Conservation (phyloP, 1,140 invertebrate species). For the Procambarus clarkii region DNA sequence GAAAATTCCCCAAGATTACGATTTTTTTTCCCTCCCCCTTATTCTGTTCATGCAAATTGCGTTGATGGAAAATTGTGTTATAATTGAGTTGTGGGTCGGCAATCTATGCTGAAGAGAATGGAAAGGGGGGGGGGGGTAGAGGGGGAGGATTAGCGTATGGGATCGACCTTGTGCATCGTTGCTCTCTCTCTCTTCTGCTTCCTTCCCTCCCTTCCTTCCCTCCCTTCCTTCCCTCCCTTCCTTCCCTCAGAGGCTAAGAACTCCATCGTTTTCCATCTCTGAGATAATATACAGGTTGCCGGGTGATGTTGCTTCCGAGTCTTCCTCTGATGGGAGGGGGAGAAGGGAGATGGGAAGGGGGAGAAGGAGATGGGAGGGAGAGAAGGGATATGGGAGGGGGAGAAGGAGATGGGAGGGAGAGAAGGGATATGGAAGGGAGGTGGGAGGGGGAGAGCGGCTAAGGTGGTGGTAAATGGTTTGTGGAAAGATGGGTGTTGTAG, state of each 20-base stretch:
- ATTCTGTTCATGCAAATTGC: not conserved
- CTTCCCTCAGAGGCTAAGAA: not conserved
- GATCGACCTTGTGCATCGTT: too few relatives aligned
- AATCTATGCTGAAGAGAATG: not conserved
- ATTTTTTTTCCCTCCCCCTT: not conserved
- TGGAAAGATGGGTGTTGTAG: too few relatives aligned
- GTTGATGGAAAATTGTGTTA: slow-evolving; percentile 7
- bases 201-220: too few relatives aligned
- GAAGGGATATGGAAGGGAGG: too few relatives aligned
- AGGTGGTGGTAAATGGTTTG: too few relatives aligned
- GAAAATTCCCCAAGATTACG: not conserved
- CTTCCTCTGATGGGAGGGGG: too few relatives aligned
- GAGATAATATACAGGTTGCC: not conserved
- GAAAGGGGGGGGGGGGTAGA: not conserved
- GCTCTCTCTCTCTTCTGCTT: too few relatives aligned
- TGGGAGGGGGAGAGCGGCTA: too few relatives aligned
- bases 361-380: not conserved
- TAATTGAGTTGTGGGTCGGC: not conserved
- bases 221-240: too few relatives aligned
- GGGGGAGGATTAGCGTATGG: too few relatives aligned
- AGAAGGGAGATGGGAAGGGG: not conserved
- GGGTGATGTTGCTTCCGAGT: too few relatives aligned
- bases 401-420: not conserved
- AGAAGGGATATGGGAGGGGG: not conserved
- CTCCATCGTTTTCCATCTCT: not conserved